phyloP scores from a whole-genome alignment of 2,113 vertebrate genomes.

The Mus musculus region GRCm39 chr2:113842501-113843000 shows the following conservation, averaged over 20 bases:
- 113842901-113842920: conserved; percentile 46
- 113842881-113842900: conserved; percentile 21
- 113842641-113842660: background rate
- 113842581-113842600: conserved; percentile 5
- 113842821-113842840: conserved; percentile 9
- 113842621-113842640: background rate
- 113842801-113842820: conserved; percentile 24
- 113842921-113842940: background rate
- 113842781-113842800: conserved; percentile 50
- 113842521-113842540: conserved; percentile 79
- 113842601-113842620: conserved; percentile 2
- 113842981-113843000: background rate
- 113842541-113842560: conserved; percentile 40
- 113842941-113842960: background rate
- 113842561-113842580: conserved; percentile 28
- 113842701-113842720: background rate
- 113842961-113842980: background rate
- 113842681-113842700: background rate
- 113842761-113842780: conserved; percentile 6
- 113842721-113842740: background rate
- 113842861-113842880: background rate
- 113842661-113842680: background rate
- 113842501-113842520: conserved; percentile 79
- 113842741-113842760: background rate
- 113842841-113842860: background rate